Conservation (phyloP, 2,113 vertebrate species). For the Galeopterus variegatus region DNA sequence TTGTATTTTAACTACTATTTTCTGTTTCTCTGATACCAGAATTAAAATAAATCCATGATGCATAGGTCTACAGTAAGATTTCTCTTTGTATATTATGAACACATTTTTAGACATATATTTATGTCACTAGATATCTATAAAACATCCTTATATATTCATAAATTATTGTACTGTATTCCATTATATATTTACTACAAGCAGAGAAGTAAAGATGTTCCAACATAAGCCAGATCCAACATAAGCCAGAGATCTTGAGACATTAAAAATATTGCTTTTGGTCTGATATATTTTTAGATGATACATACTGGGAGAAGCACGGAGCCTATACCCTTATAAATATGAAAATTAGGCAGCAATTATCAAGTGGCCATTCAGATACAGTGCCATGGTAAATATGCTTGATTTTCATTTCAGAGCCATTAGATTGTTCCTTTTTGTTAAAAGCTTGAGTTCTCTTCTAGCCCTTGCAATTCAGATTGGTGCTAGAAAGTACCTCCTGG, state of each 20-base stretch:
- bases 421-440: not conserved
- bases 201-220: not conserved
- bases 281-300: not conserved
- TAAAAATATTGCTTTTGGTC: not conserved
- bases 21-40: not conserved
- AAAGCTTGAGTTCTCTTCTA: not conserved
- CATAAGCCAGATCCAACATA: not conserved
- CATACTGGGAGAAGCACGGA: not conserved
- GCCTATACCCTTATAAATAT: not conserved
- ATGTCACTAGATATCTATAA: not conserved
- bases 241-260: not conserved
- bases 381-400: not conserved
- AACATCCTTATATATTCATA: not conserved
- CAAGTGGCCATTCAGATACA: not conserved
- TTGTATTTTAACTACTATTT: slow-evolving; percentile 54
- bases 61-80: not conserved
- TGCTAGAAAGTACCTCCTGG: not conserved
- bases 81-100: not conserved
- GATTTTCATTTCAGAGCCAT: not conserved
- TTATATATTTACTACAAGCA: not conserved
- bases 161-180: not conserved
- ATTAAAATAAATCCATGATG: not conserved
- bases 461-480: not conserved
- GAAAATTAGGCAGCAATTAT: slow-evolving; percentile 4
- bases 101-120: not conserved